Evolutionary conservation across 1,140 invertebrate species (phyloP).

Genomic region (Neocloeon triangulifer): DNA sequence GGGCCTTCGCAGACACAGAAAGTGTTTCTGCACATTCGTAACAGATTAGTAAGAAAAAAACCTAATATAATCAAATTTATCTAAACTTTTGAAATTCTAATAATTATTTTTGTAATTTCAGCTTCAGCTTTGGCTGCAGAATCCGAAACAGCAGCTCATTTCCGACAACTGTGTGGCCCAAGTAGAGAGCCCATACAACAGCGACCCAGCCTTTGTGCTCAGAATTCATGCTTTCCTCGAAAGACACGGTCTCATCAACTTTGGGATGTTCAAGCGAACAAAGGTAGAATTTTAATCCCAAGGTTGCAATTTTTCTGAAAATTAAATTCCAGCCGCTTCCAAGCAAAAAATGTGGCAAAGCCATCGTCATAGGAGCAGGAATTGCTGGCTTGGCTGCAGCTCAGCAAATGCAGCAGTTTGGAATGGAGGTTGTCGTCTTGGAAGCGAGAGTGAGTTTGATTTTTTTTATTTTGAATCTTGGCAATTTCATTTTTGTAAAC

Average conservation of each 20-base stretch:
- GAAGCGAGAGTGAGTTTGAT: constrained; percentile 53
- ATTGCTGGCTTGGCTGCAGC: constrained; percentile 84
- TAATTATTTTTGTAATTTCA: too few relatives aligned
- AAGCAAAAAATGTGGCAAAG: constrained; percentile 62
- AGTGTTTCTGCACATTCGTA: constrained; percentile 81
- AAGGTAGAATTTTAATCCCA: constrained; percentile 29
- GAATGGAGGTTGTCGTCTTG: constrained; percentile 84
- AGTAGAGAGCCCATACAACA: constrained; percentile 81
- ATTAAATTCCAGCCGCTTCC: constrained; percentile 26
- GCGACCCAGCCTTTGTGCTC: constrained; percentile 59
- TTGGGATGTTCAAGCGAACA: constrained; percentile 81
- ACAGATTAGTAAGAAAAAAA: constrained; percentile 71
- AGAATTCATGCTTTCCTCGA: constrained; percentile 83
- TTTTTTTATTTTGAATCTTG: too few relatives aligned
- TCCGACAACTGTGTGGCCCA: constrained; percentile 56
- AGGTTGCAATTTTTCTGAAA: constrained; percentile 2
- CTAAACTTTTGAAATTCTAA: too few relatives aligned
- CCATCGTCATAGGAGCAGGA: constrained; percentile 89
- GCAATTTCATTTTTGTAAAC: too few relatives aligned
- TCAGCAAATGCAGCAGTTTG: constrained; percentile 84
- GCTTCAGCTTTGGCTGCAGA: constrained; percentile 92
- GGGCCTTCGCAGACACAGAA: constrained; percentile 63
- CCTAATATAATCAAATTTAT: too few relatives aligned
- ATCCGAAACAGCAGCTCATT: constrained; percentile 80
- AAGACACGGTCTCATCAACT: constrained; percentile 94